Percentiles rank a stretch among this genome's conserved stretches.
phyloP scores from a whole-genome alignment of 92 coral and sea anemone species.

The Pocillopora grandis region DNA sequence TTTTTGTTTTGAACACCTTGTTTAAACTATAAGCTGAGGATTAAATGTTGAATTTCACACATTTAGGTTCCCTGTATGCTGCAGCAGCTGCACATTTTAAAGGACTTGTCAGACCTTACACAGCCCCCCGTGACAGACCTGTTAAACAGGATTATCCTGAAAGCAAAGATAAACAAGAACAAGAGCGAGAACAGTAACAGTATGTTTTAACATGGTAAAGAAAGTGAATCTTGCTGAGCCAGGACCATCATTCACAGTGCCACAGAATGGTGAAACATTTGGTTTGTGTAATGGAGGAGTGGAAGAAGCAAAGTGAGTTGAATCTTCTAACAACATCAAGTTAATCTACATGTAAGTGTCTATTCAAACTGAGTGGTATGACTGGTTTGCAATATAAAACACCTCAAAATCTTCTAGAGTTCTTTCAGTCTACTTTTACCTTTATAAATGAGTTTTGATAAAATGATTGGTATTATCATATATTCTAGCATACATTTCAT shows the following conservation, averaged over 20 bases:
- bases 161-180: slow-evolving; percentile 58
- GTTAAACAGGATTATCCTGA: slow-evolving; percentile 51
- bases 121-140: slow-evolving; percentile 90
- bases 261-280: slow-evolving; percentile 27
- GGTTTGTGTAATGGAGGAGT: slow-evolving; percentile 60
- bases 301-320: slow-evolving; percentile 17
- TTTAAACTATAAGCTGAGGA: not conserved
- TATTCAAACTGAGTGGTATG: too few relatives aligned
- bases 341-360: too few relatives aligned
- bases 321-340: not conserved
- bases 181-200: slow-evolving; percentile 55
- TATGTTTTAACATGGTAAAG: slow-evolving; percentile 45
- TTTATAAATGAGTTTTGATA: too few relatives aligned
- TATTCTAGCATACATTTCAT: too few relatives aligned
- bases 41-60: not conserved
- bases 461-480: too few relatives aligned
- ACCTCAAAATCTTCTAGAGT: too few relatives aligned
- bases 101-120: slow-evolving; percentile 77
- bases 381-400: too few relatives aligned
- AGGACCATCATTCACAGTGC: slow-evolving; percentile 17
- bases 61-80: slow-evolving; percentile 85
- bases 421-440: too few relatives aligned
- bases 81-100: slow-evolving; percentile 77
- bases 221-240: slow-evolving; percentile 31
- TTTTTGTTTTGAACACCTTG: not conserved